phyloP scores from a whole-genome alignment of 2,113 vertebrate species.

The Sinocyclocheilus rhinocerous region DNA sequence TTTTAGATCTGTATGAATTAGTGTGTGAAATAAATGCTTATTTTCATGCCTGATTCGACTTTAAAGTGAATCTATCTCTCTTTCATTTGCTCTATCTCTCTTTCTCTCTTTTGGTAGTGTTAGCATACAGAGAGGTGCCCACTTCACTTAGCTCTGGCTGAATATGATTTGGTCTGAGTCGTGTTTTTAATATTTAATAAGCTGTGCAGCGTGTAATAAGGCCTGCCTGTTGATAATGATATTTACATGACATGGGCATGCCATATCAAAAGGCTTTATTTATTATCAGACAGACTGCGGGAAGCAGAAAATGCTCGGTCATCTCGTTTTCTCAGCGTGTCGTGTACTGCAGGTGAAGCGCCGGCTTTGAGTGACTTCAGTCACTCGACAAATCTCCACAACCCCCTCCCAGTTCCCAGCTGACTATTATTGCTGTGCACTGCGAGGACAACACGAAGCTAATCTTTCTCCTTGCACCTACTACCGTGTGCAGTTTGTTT shows the following conservation, averaged over 20 bases:
- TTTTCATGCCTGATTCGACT: neutral
- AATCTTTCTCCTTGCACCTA: conserved; percentile 34
- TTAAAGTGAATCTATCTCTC: neutral
- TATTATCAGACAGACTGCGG: conserved; percentile 54
- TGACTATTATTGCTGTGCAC: conserved; percentile 18
- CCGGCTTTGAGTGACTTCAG: conserved; percentile 7
- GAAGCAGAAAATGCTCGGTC: conserved; percentile 9
- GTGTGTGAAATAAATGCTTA: neutral
- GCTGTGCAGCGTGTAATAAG: conserved; percentile 32
- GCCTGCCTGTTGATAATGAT: conserved; percentile 56
- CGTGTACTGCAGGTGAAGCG: neutral
- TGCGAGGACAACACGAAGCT: conserved; percentile 8
- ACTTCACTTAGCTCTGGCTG: conserved; percentile 23
- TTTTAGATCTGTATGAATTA: neutral
- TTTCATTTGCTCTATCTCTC: neutral
- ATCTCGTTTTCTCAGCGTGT: neutral
- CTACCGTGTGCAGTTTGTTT: conserved; percentile 38
- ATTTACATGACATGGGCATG: conserved; percentile 54
- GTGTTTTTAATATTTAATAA: conserved; percentile 59
- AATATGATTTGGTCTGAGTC: conserved; percentile 40
- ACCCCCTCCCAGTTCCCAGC: conserved; percentile 25
- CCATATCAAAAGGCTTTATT: conserved; percentile 53
- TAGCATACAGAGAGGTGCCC: conserved; percentile 20
- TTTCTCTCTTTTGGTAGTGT: neutral
- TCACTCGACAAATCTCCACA: conserved; percentile 6